These are phyloP conservation scores for Drosophila anomalata DNA, from an alignment of 2,888 invertebrate species.

Conservation along the genomic window DNA sequence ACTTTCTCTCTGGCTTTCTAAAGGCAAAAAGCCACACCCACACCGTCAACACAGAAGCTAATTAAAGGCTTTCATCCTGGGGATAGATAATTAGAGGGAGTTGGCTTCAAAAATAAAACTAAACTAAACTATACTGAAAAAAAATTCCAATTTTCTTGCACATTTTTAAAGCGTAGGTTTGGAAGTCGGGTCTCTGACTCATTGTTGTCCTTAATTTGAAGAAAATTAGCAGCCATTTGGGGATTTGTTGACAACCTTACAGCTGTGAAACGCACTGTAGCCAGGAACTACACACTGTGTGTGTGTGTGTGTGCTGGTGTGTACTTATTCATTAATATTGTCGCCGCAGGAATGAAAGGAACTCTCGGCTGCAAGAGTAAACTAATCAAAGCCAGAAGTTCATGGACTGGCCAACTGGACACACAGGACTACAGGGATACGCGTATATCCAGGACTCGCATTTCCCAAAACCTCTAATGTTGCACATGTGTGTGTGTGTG, in stretches of 20 bases:
- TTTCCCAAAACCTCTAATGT: conserved; percentile 14
- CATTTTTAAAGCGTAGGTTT: no score
- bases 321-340: conserved; percentile 25
- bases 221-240: conserved; percentile 6
- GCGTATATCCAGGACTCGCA: conserved; percentile 5
- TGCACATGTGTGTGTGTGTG: no score
- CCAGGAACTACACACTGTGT: not conserved
- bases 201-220: not conserved
- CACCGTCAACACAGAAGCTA: conserved; percentile 6
- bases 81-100: conserved; percentile 27
- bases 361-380: conserved; percentile 11
- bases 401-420: conserved; percentile 9
- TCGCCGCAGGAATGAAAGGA: conserved; percentile 15
- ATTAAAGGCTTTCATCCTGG: conserved; percentile 23
- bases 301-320: not conserved
- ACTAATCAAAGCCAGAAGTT: conserved; percentile 37
- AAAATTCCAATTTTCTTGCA: no score
- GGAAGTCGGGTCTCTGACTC: no score
- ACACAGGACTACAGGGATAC: not conserved
- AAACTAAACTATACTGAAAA: not conserved
- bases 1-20: conserved; percentile 1
- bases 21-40: conserved; percentile 12
- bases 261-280: conserved; percentile 21
- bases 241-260: conserved; percentile 6
- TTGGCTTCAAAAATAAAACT: no score